Percentiles rank a stretch among this genome's conserved stretches.
Evolutionary conservation across 2,888 invertebrate species (phyloP).

Genomic region (Rhagonycha fulva): DNA sequence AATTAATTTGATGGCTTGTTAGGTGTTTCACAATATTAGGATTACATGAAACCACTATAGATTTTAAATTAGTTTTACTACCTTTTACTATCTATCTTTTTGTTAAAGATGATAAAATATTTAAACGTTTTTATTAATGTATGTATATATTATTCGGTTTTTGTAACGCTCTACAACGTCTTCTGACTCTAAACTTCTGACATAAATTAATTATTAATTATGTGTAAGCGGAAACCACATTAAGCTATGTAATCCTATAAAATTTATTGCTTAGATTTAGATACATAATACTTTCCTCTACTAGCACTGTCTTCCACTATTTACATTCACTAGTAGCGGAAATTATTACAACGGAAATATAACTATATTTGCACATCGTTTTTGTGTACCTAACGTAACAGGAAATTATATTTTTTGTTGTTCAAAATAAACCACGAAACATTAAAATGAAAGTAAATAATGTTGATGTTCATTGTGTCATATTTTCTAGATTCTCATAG

Average conservation of each 20-base stretch:
- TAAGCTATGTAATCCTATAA: slow-evolving; percentile 10
- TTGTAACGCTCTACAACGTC: no score
- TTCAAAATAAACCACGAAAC: not conserved
- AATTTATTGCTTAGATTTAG: slow-evolving; percentile 15
- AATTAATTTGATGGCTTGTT: not conserved
- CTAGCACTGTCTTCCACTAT: slow-evolving; percentile 8
- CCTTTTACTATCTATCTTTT: not conserved
- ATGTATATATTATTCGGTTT: no score
- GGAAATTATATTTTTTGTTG: slow-evolving; percentile 11
- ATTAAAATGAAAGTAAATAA: not conserved
- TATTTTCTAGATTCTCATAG: not conserved
- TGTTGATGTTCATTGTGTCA: not conserved
- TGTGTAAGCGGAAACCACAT: slow-evolving; percentile 9
- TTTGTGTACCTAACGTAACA: slow-evolving; percentile 4
- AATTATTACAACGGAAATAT: slow-evolving; percentile 20
- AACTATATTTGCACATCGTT: slow-evolving; percentile 10
- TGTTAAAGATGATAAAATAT: not conserved
- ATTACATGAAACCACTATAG: not conserved
- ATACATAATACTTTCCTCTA: slow-evolving; percentile 11
- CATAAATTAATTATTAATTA: slow-evolving; percentile 22
- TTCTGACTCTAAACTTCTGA: no score
- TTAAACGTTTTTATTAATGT: no score
- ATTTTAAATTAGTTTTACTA: not conserved
- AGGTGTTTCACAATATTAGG: not conserved
- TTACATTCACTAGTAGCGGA: slow-evolving; percentile 20